These are phyloP conservation scores for Platysteira castanea DNA, from an alignment of 2,113 vertebrate genomes.

Conservation along the genomic window DNA sequence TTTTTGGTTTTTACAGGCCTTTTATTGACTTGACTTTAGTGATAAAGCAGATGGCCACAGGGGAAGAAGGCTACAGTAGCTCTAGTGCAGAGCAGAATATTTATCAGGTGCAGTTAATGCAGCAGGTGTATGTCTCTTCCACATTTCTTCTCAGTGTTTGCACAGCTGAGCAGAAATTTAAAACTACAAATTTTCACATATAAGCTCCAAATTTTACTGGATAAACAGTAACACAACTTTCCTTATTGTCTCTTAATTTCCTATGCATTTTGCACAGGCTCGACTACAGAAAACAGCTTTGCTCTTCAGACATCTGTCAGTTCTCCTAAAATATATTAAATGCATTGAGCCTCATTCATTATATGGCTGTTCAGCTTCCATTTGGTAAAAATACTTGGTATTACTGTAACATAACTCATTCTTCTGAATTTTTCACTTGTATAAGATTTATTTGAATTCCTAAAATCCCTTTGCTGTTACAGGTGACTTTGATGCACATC, in stretches of 20 bases:
- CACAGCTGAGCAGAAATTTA: neutral
- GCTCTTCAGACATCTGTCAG: neutral
- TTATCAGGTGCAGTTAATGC: slow-evolving; percentile 3
- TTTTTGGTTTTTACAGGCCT: slow-evolving; percentile 13
- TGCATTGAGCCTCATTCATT: neutral
- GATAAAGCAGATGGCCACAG: slow-evolving; percentile 32
- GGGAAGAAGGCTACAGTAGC: neutral
- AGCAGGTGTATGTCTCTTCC: slow-evolving; percentile 13
- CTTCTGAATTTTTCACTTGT: neutral
- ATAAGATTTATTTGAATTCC: neutral
- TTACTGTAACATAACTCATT: neutral
- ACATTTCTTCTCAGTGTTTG: neutral
- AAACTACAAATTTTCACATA: neutral
- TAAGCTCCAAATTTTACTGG: neutral
- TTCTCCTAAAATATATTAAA: neutral
- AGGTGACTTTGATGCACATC: neutral
- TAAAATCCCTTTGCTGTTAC: neutral
- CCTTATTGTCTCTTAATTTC: neutral
- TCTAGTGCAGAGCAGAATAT: neutral
- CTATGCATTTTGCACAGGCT: neutral
- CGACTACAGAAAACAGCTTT: neutral
- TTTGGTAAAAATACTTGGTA: neutral
- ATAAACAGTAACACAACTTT: neutral
- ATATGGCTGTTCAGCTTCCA: neutral
- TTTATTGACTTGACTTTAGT: slow-evolving; percentile 38